Evolutionary conservation across 2,888 invertebrate genomes (phyloP).

Genomic region (Pachydiplax longipennis): DNA sequence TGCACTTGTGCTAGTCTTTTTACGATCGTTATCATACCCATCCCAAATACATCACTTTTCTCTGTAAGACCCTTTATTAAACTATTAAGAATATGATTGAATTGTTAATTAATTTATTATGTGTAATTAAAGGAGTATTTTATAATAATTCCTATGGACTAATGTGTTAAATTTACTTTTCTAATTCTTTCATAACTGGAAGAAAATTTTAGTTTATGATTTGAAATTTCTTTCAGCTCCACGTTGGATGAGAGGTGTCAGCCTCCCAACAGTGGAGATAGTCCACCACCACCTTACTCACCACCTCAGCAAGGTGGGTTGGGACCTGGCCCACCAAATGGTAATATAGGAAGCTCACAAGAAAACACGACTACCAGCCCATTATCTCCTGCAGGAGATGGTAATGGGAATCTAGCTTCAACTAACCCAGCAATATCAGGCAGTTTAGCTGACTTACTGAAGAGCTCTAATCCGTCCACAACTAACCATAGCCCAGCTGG

Average conservation of each 20-base stretch:
- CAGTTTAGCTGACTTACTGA: constrained; percentile 39
- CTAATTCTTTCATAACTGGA: no score
- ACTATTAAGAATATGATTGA: background rate
- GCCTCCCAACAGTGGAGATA: constrained; percentile 54
- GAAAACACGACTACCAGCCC: constrained; percentile 46
- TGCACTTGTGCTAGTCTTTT: no score
- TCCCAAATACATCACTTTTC: no score
- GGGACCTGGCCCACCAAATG: constrained; percentile 36
- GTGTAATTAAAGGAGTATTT: no score
- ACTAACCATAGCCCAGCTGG: constrained; percentile 46
- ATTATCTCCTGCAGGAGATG: constrained; percentile 46
- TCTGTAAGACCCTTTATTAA: no score
- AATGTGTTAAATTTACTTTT: no score
- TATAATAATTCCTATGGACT: no score
- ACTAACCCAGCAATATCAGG: constrained; percentile 42
- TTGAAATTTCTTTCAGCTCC: constrained; percentile 29
- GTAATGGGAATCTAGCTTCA: constrained; percentile 43
- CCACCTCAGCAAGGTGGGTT: constrained; percentile 52
- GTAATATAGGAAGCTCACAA: constrained; percentile 32
- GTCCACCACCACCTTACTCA: constrained; percentile 62
- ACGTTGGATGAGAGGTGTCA: constrained; percentile 54
- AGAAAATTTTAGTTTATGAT: background rate
- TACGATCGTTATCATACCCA: no score
- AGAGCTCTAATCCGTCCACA: constrained; percentile 43
- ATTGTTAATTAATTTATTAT: background rate